Evolutionary conservation across 2,888 invertebrate genomes (phyloP), one percentile per base, ranked within the genome.

Genomic region (Nephrocerus scutellatus): DNA sequence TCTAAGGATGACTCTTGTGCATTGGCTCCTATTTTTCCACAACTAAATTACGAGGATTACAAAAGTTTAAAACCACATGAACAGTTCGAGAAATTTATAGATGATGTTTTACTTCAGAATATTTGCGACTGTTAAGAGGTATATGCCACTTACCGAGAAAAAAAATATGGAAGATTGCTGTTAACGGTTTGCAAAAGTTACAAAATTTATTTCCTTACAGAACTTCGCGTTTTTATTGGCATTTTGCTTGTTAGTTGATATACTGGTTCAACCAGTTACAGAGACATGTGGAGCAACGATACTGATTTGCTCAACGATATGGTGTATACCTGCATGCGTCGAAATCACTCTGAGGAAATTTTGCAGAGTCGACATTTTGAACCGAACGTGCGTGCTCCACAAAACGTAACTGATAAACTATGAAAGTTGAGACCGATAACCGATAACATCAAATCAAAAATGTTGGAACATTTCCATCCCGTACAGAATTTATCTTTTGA

Each of bases 381-480:
- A 22, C n/a, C 15, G 22, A 22, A 32, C 16, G 21, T 26, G 21
- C 31, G 26, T 29, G 26, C 32, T 14, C 28, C 38, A 30, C 3
- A 19, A 16, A n/a, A 18, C 12, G 29, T 28, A 28, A 34, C 26
- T 7, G 30, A 35, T 29, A 36, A 29, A 13, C 19, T 36, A 16
- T 36, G 36, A 36, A 36, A 41, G 36, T 18, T 40, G 25, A 14
- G 39, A 9, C 35, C 35, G 6, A 21, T 35, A 21, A 22, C 23
- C 9, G 29, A 39, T 9, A 20, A 26, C 19, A 26, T 31, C 21
- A 26, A 32, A 6, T 10, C 33, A 19, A 39, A 32, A 12, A 39
- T 37, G 30, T n/a, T 29, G 13, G 28, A 25, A 32, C 21, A 32
- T 28, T 15, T 28, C 14, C 28, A 39, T 18, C 28, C 38, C 12